A percentile compares a stretch with the other conserved stretches of the same genome.
Evolutionary conservation across 2,113 vertebrate species (phyloP).

Genomic region (Xenopus tropicalis): UCB_Xtro_10.0 CM004443.2:11272001-11272500

Average conservation of each 20-base stretch:
- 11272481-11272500: too few species aligned
- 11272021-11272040: constrained; percentile 34
- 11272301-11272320: background rate
- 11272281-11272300: background rate
- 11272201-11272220: background rate
- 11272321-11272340: background rate
- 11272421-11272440: too few species aligned
- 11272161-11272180: background rate
- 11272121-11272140: background rate
- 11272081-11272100: background rate
- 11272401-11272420: too few species aligned
- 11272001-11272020: constrained; percentile 40
- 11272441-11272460: too few species aligned
- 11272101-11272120: background rate
- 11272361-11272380: too few species aligned
- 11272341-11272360: background rate
- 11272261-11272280: background rate
- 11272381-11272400: too few species aligned
- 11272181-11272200: background rate
- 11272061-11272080: background rate
- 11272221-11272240: background rate
- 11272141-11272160: background rate
- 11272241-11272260: background rate
- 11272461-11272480: too few species aligned
- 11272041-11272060: constrained; percentile 1